Percentiles rank a stretch among this genome's conserved stretches.
Evolutionary conservation across 2,888 invertebrate species (phyloP).

Genomic region (Limnephilus auricula): DNA sequence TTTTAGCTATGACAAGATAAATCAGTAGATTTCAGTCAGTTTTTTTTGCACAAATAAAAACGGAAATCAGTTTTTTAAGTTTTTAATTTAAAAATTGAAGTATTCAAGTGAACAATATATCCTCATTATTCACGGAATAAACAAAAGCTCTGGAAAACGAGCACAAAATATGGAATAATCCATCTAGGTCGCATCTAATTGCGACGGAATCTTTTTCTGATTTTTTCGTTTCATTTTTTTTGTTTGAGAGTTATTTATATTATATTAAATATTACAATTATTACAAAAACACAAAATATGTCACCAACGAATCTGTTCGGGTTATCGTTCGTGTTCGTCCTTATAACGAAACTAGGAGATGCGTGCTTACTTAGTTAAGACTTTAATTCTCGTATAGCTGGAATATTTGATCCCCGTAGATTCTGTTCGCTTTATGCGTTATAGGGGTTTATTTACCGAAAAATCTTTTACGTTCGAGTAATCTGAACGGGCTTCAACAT

Average conservation of each 20-base stretch:
- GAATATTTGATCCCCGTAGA: constrained; percentile 10
- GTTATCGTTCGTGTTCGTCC: neutral
- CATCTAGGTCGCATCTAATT: no score
- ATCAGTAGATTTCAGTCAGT: neutral
- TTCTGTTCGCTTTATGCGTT: constrained; percentile 10
- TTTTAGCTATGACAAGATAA: neutral
- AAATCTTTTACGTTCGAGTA: constrained; percentile 17
- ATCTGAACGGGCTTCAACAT: neutral
- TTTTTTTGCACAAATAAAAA: neutral
- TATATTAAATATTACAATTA: no score
- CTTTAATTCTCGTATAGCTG: constrained; percentile 16
- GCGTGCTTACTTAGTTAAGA: neutral
- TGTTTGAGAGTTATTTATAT: no score
- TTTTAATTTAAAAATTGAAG: neutral
- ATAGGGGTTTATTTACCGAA: constrained; percentile 5
- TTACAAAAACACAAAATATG: neutral
- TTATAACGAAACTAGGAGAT: neutral
- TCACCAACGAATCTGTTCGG: neutral
- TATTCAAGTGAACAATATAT: neutral
- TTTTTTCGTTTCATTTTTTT: no score
- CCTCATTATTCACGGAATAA: neutral
- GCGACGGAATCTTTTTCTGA: no score
- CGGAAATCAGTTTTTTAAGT: neutral
- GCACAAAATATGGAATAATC: neutral
- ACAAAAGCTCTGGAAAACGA: neutral